Conservation (phyloP, 2,113 vertebrate genomes). For the Columba janthina region DNA sequence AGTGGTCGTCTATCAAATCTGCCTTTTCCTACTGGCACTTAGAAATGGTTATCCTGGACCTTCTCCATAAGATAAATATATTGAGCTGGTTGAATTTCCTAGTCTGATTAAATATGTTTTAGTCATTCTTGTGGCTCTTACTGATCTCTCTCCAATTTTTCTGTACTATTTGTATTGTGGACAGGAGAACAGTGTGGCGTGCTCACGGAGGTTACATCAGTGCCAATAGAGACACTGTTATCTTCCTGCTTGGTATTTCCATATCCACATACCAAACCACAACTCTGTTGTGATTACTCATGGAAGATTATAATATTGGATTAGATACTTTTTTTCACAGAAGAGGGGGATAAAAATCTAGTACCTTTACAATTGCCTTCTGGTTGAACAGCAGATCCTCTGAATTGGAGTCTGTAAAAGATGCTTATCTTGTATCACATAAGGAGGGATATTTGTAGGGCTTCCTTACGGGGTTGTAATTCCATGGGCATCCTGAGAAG, state of each 20-base stretch:
- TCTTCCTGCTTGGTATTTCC: neutral
- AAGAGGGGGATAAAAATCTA: neutral
- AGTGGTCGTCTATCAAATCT: neutral
- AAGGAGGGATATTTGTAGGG: neutral
- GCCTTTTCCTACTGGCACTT: neutral
- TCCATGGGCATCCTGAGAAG: neutral
- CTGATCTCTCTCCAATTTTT: neutral
- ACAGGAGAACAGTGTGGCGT: neutral
- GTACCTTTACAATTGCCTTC: neutral
- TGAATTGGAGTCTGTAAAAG: neutral
- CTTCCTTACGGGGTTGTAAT: neutral
- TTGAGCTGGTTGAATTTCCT: constrained; percentile 12
- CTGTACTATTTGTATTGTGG: neutral
- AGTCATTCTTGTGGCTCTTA: neutral
- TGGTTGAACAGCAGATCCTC: neutral
- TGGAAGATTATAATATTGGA: neutral
- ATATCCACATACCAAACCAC: neutral
- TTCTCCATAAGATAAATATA: neutral
- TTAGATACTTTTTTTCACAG: neutral
- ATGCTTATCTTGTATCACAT: neutral
- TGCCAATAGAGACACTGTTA: neutral
- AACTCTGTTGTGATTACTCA: neutral
- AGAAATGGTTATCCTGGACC: neutral
- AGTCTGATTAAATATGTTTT: neutral
- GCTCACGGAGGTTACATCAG: neutral